Conservation (phyloP, 2,113 vertebrate genomes). For the Butorides virescens region DNA sequence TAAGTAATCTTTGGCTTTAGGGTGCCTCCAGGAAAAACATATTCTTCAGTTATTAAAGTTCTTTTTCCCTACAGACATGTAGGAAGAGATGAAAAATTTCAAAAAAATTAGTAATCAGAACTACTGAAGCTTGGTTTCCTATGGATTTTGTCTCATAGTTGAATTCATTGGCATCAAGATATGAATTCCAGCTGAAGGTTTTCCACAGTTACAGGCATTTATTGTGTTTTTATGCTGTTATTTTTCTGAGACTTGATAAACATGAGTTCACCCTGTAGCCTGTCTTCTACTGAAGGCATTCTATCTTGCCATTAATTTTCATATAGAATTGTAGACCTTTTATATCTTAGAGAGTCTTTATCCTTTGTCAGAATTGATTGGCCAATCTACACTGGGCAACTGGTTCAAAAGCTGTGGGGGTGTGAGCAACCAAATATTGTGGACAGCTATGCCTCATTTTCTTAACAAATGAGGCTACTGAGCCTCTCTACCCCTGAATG, state of each 20-base stretch:
- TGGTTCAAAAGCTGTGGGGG: not conserved
- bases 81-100: not conserved
- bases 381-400: not conserved
- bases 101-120: not conserved
- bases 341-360: not conserved
- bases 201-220: not conserved
- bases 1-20: not conserved
- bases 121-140: not conserved
- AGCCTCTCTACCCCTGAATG: not conserved
- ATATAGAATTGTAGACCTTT: not conserved
- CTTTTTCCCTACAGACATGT: not conserved
- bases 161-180: not conserved
- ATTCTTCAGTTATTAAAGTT: not conserved
- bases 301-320: not conserved
- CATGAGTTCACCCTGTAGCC: not conserved
- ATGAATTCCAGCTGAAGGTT: not conserved
- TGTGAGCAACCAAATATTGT: not conserved
- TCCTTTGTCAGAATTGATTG: not conserved
- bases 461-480: not conserved
- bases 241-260: not conserved
- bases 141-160: not conserved
- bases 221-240: not conserved
- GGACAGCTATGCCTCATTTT: not conserved
- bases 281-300: not conserved
- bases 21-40: not conserved